Evolutionary conservation across 2,113 vertebrate species (phyloP).

Genomic region (Prietella phreatophila): DNA sequence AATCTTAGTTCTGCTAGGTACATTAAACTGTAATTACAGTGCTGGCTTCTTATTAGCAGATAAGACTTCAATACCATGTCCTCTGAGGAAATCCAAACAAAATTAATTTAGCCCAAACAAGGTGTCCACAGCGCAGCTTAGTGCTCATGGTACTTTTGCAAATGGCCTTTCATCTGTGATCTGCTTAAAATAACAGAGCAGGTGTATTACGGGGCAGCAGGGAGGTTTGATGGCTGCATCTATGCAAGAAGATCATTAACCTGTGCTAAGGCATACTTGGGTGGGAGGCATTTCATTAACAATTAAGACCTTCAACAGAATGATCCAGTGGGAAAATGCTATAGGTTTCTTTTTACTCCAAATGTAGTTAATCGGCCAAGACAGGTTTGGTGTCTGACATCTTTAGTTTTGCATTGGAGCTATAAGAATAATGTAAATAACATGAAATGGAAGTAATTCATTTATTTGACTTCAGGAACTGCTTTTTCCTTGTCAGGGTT

Average conservation of each 20-base stretch:
- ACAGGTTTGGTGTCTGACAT: neutral
- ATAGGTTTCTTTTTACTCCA: neutral
- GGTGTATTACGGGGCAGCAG: conserved; percentile 8
- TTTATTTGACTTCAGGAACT: neutral
- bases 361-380: neutral
- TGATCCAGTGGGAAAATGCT: too few relatives aligned
- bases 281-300: neutral
- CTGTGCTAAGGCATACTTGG: neutral
- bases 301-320: neutral
- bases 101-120: conserved; percentile 50
- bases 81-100: conserved; percentile 46
- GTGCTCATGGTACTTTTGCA: neutral
- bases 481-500: neutral
- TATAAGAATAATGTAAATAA: neutral
- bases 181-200: conserved; percentile 22
- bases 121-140: conserved; percentile 24
- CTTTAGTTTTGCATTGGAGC: neutral
- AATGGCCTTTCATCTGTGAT: conserved; percentile 32
- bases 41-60: conserved; percentile 54
- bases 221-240: conserved; percentile 14
- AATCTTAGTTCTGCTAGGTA: conserved; percentile 48
- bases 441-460: neutral
- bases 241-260: conserved; percentile 31
- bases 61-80: conserved; percentile 51
- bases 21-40: conserved; percentile 57